phyloP scores from a whole-genome alignment of 2,888 invertebrate genomes.

The Cordilura impudica region DNA sequence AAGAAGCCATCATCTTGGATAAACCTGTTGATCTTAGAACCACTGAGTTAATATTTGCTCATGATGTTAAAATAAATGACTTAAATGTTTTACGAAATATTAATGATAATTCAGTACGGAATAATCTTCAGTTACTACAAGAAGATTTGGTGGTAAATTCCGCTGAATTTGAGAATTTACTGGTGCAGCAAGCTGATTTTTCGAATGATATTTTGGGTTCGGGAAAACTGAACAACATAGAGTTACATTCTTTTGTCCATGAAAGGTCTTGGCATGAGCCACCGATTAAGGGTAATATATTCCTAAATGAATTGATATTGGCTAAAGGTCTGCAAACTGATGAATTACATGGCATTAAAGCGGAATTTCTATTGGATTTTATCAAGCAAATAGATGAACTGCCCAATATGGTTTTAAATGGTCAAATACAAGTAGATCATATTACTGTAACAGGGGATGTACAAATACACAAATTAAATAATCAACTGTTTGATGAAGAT shows the following conservation, averaged over 20 bases:
- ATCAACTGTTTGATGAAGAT: constrained; percentile 67
- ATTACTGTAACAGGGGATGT: constrained; percentile 73
- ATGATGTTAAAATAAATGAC: constrained; percentile 65
- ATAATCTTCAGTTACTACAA: constrained; percentile 67
- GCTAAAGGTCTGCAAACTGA: constrained; percentile 72
- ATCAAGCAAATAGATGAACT: constrained; percentile 70
- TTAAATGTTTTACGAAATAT: constrained; percentile 73
- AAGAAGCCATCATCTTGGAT: constrained; percentile 77
- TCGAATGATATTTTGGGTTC: constrained; percentile 74
- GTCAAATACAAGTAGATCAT: constrained; percentile 77
- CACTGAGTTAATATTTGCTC: constrained; percentile 75
- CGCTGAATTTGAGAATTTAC: constrained; percentile 70
- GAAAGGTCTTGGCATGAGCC: constrained; percentile 67
- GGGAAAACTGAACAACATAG: constrained; percentile 70
- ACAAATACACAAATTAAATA: constrained; percentile 68
- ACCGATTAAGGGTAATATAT: constrained; percentile 64
- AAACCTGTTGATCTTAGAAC: constrained; percentile 65
- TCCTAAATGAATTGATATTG: constrained; percentile 71
- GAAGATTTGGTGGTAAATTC: constrained; percentile 70
- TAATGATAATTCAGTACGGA: constrained; percentile 73
- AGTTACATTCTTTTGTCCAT: constrained; percentile 73
- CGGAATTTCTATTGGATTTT: constrained; percentile 70
- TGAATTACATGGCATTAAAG: constrained; percentile 75
- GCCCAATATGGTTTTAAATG: constrained; percentile 74
- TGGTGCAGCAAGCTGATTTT: constrained; percentile 71